Base-by-base conservation (phyloP, 2,888 invertebrate genomes). In the Mimas tiliae region DNA sequence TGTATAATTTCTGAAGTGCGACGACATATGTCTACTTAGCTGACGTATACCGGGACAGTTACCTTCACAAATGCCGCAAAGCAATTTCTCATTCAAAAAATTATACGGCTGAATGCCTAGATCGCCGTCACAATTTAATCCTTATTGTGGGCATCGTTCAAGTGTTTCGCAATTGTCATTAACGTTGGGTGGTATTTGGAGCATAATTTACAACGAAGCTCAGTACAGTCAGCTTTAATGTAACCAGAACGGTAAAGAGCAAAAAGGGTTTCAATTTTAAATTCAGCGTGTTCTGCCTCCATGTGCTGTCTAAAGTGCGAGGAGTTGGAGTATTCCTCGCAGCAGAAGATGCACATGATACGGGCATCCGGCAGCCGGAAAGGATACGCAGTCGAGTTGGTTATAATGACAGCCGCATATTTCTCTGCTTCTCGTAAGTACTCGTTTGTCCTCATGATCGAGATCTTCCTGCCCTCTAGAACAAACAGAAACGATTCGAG, bases 401-500 rank as follows among this genome's bases (percentile, higher is more conserved):
- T 81, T 78, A 90, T 77, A 67, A 90, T 77, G 72, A 82, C 74
- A 80, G 84, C 82, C 69, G 90, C 89, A 81, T 90, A 90, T 81
- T 74, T 80, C 80, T 87, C 85, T 73, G 86, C 83, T n/a, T n/a
- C n/a, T n/a, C n/a, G n/a, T n/a, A n/a, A 81, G 81, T 75, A 81
- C 69, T 89, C 89, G 81, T 90, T 90, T 82, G 74, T 80, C 80
- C 86, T 85, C 73, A 86, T 82, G 82, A 82, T 75, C 81, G 79
- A 70, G 83, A 86, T 82, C 79, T 81, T 81, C 83, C 83, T 83
- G 80, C 76, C 70, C 76, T 85, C 89, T 90, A 90, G 85, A 90
- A 90, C 90, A 89, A 88, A 90, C 78, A 85, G 83, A 87, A 83
- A 83, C 68, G 68, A n/a, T n/a, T n/a, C n/a, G n/a, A n/a, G n/a